Evolutionary conservation across 2,888 invertebrate species (phyloP).

Genomic region (Melipona bicolor): DNA sequence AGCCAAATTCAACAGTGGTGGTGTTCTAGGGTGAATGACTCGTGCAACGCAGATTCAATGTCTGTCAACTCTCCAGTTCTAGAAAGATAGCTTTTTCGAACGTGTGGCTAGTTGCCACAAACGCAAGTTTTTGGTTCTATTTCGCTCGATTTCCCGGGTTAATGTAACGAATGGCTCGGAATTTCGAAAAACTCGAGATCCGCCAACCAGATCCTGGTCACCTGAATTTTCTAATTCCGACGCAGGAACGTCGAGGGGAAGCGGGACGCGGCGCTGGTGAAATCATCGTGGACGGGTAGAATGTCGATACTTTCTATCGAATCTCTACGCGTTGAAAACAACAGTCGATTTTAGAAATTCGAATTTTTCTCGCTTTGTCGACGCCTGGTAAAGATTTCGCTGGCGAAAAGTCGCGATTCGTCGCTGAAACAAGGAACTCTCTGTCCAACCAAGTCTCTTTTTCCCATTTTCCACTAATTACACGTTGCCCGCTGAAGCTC

Average conservation of each 20-base stretch:
- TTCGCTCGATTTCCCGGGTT: too few species aligned
- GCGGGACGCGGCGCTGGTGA: constrained; percentile 10
- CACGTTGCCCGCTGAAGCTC: not conserved
- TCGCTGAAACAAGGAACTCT: too few species aligned
- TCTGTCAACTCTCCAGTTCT: too few species aligned
- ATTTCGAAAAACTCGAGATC: constrained; percentile 37
- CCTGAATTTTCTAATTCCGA: constrained; percentile 35
- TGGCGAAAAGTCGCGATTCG: not conserved
- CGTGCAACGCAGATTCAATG: too few species aligned
- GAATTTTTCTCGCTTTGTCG: not conserved
- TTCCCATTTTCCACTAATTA: too few species aligned
- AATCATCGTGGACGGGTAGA: constrained; percentile 16
- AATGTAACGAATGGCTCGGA: constrained; percentile 28
- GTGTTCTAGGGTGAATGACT: too few species aligned
- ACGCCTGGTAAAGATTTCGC: not conserved
- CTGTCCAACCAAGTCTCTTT: too few species aligned
- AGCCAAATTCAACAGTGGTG: too few species aligned
- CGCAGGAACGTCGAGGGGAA: constrained; percentile 3
- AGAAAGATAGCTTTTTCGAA: too few species aligned
- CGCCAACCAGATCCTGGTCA: not conserved
- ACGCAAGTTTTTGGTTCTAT: too few species aligned
- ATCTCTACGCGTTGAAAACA: not conserved
- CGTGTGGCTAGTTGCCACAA: too few species aligned
- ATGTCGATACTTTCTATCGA: constrained; percentile 39
- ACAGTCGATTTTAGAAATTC: constrained; percentile 17